Conservation (phyloP, 2,797 vertebrate species). For the Takifugu ocellatus region DNA sequence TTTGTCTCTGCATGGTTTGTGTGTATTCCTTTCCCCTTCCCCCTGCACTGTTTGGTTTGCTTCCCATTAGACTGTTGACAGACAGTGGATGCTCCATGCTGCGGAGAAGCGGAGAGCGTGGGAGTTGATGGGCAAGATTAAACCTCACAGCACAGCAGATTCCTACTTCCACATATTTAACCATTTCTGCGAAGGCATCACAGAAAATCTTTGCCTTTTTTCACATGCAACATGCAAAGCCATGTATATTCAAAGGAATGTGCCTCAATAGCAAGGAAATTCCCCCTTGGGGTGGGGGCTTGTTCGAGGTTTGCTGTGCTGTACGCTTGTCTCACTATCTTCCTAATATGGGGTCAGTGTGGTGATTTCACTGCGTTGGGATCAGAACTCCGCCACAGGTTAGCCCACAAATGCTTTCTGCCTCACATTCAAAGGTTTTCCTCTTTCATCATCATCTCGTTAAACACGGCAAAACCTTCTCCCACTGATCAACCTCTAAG, state of each 20-base stretch:
- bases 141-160: conserved; percentile 43
- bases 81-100: conserved; percentile 73
- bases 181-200: not conserved
- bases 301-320: no score
- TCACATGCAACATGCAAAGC: no score
- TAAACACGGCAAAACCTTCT: not conserved
- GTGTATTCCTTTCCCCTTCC: conserved; percentile 41
- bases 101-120: conserved; percentile 64
- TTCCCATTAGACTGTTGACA: conserved; percentile 70
- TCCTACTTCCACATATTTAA: conserved; percentile 46
- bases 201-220: no score
- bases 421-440: not conserved
- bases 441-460: not conserved
- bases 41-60: conserved; percentile 61
- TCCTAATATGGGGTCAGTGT: no score
- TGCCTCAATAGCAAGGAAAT: no score
- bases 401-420: not conserved
- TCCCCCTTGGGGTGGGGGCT: no score
- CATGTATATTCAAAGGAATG: no score
- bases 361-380: no score
- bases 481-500: not conserved
- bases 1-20: conserved; percentile 34
- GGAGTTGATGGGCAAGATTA: conserved; percentile 64
- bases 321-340: no score
- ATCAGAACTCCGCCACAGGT: not conserved